Conservation (phyloP, 2,113 vertebrate species). For the Apus apus region DNA sequence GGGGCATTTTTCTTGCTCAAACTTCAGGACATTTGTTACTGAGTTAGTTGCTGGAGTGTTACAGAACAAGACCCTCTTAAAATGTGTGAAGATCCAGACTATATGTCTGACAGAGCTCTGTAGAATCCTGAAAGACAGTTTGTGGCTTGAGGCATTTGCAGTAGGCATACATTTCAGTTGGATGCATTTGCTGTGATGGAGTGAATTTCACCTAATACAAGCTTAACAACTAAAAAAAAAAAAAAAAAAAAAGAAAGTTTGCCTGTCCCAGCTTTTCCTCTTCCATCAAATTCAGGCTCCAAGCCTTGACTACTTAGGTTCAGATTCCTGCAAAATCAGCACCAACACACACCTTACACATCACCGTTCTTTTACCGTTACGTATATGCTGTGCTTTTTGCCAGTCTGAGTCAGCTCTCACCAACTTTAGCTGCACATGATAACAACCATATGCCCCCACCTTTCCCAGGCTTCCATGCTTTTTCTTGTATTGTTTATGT, state of each 20-base stretch:
- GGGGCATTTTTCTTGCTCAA: not conserved
- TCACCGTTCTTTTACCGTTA: not conserved
- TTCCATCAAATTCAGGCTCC: not conserved
- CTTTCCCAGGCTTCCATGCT: not conserved
- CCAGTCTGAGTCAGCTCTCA: not conserved
- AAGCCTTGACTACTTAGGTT: not conserved
- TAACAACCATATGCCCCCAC: not conserved
- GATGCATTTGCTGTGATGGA: not conserved
- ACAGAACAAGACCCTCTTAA: not conserved
- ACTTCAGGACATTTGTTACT: not conserved
- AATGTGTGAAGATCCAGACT: not conserved
- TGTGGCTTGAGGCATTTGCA: not conserved
- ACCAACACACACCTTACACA: not conserved
- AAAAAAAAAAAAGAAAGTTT: not conserved
- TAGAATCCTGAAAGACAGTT: conserved; percentile 10
- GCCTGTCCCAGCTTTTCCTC: not conserved
- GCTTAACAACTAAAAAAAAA: not conserved
- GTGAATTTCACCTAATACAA: not conserved
- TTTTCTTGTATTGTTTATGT: not conserved
- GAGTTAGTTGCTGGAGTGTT: not conserved
- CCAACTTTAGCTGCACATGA: not conserved
- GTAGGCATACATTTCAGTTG: not conserved
- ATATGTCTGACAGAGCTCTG: not conserved
- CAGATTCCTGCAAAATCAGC: not conserved
- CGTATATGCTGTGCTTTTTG: not conserved